A percentile compares a stretch with the other conserved stretches of the same genome.
Evolutionary conservation across 1,140 invertebrate species (phyloP).

Genomic region (Drosophila ogumai): DNA sequence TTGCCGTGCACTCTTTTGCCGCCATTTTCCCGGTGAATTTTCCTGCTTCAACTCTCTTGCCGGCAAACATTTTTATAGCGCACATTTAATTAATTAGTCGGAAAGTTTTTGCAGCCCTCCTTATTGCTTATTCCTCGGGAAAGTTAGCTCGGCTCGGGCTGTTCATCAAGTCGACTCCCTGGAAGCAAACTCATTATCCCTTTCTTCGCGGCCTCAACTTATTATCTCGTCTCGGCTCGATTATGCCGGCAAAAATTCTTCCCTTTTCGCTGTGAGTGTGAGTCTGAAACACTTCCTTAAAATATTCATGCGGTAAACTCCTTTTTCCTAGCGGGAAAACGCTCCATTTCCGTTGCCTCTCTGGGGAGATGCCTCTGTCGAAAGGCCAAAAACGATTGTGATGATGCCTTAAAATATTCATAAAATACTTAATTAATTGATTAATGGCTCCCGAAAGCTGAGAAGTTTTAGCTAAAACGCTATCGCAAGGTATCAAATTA

Average conservation of each 20-base stretch:
- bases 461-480: slow-evolving; percentile 62
- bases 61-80: slow-evolving; percentile 76
- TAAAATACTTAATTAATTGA: slow-evolving; percentile 83
- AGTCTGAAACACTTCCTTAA: slow-evolving; percentile 43
- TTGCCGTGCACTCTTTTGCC: slow-evolving; percentile 23
- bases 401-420: slow-evolving; percentile 76
- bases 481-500: slow-evolving; percentile 69
- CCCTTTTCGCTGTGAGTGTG: slow-evolving; percentile 8
- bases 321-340: slow-evolving; percentile 14
- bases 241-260: slow-evolving; percentile 48
- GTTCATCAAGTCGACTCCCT: slow-evolving; percentile 54
- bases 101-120: slow-evolving; percentile 59
- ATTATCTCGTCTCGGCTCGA: slow-evolving; percentile 74
- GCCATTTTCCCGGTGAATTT: slow-evolving; percentile 14
- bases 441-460: slow-evolving; percentile 73
- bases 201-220: slow-evolving; percentile 59
- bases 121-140: slow-evolving; percentile 55
- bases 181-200: slow-evolving; percentile 70
- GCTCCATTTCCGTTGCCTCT: not conserved
- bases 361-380: not conserved
- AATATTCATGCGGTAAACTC: slow-evolving; percentile 75
- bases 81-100: slow-evolving; percentile 84
- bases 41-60: slow-evolving; percentile 38
- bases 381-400: slow-evolving; percentile 45
- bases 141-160: slow-evolving; percentile 37